Base-by-base conservation (phyloP, 1,140 invertebrate genomes). In the Cydia strobilella region DNA sequence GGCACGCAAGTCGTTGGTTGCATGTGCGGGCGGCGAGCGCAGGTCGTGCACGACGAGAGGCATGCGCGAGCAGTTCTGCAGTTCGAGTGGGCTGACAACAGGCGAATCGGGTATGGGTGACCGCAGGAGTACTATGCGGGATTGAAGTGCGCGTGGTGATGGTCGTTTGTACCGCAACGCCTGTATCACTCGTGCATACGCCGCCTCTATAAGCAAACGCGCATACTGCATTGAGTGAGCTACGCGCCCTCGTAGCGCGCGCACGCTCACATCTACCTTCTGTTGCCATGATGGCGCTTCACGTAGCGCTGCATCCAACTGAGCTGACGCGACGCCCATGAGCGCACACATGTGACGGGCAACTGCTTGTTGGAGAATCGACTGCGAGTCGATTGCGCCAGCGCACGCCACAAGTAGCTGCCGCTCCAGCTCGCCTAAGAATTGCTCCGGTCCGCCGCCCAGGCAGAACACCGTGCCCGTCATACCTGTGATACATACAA, bases 1-100 rank as follows among this genome's bases (percentile, higher is more conserved):
- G 59, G 85, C 88, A 9, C 76, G 79, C 18, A 87, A 66, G 62
- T 91, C 88, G 9, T 79, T 7, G 3, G 83, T 31, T 12, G 84
- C 81, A 18, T 76, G 74, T 0, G 81, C 78, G 6, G 88, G 75
- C 0, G 84, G 80, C 1, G 81, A 77, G 20, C 66, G n/a, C 10
- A 90, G 72, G 9, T 82, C 27, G 45, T 88, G 84, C n/a, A 80
- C 74, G n/a, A 75, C 45, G 0, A 88, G 74, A 31, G 74, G 59
- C 62, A 62, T 23, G 1, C 31, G 48, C 1, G 25, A 39, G 15
- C 31, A 27, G 9, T 15, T 39, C 23, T 9, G 66, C 13, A 9
- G 76, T 69, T 45, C 81, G 75, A n/a, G 15, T 12, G 42, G 42
- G 54, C 20, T 23, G 15, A 54, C 15, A 7, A 9, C n/a, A 59